Base-by-base conservation (phyloP, 2,797 vertebrate species). In the Decapterus maruadsi region DNA sequence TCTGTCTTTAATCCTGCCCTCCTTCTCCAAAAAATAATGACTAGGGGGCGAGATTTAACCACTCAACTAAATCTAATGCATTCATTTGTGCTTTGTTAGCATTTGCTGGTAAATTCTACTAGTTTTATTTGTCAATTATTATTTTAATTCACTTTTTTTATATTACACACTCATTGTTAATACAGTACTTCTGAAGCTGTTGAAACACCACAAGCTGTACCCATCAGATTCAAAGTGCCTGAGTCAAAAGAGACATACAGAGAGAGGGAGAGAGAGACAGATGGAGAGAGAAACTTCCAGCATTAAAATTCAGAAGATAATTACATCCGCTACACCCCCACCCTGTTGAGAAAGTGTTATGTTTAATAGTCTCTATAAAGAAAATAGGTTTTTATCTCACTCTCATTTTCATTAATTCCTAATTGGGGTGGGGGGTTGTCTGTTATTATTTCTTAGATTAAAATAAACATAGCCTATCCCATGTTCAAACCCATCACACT, bases 361-460 rank as follows among this genome's bases (percentile, higher is more conserved):
- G 95, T 96, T 96, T 96, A 95, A 96, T 95, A 95, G 94, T 95
- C 94, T 96, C 94, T 94, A 93, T 95, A 95, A 95, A 95, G 94
- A 95, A 95, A 96, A 95, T 94, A 95, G 92, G 92, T 94, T 95
- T 95, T 96, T 96, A 95, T 96, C 95, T 96, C 94, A 89, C 90
- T 94, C 94, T 95, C 95, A 94, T 96, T 96, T 96, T 96, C 95
- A 96, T 96, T 96, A 95, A 96, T 96, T 95, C 95, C 95, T 96
- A 96, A 96, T 96, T 96, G 95, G 94, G 95, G 94, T 95, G 94
- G 93, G 94, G 94, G 94, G 94, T 93, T 95, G 94, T 94, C 94
- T 95, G 95, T 95, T 96, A 95, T 96, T 96, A 95, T 95, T 95
- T 95, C 95, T 95, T 95, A 95, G 95, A 96, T 96, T 96, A 96